Percentiles rank a stretch among this genome's conserved stretches.
phyloP scores from a whole-genome alignment of 2,113 vertebrate genomes.

The Peromyscus californicus region DNA sequence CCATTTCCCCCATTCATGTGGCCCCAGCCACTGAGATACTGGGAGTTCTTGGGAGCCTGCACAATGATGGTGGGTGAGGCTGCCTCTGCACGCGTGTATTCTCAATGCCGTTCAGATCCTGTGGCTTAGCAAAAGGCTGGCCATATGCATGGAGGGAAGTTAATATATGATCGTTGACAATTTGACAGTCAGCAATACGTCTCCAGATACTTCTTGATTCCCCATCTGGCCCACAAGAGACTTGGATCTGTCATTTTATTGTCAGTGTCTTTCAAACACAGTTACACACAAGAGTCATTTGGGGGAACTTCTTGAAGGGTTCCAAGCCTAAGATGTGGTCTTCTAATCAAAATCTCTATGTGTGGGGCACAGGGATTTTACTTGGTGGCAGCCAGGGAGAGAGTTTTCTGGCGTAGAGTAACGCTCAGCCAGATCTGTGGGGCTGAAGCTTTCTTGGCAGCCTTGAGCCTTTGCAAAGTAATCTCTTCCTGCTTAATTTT shows the following conservation, averaged over 20 bases:
- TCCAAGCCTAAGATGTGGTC: neutral
- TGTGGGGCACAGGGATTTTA: neutral
- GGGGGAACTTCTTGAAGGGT: neutral
- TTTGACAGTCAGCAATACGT: neutral
- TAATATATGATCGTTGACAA: neutral
- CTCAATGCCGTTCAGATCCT: neutral
- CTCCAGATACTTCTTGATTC: neutral
- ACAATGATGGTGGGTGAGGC: neutral
- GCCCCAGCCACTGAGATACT: neutral
- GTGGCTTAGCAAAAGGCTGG: neutral
- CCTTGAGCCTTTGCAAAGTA: conserved; percentile 8
- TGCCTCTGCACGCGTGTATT: neutral
- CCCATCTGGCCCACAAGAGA: neutral
- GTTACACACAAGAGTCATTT: neutral
- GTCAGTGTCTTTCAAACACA: conserved; percentile 42
- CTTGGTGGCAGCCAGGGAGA: no score
- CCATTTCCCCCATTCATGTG: neutral
- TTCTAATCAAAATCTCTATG: neutral
- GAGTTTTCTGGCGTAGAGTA: neutral
- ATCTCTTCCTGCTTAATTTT: neutral
- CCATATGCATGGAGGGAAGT: neutral
- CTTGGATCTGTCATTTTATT: conserved; percentile 6
- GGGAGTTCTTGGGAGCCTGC: neutral
- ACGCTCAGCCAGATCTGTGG: neutral
- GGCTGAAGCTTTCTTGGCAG: neutral